Evolutionary conservation across 2,888 invertebrate species (phyloP).

Genomic region (Empis livida): DNA sequence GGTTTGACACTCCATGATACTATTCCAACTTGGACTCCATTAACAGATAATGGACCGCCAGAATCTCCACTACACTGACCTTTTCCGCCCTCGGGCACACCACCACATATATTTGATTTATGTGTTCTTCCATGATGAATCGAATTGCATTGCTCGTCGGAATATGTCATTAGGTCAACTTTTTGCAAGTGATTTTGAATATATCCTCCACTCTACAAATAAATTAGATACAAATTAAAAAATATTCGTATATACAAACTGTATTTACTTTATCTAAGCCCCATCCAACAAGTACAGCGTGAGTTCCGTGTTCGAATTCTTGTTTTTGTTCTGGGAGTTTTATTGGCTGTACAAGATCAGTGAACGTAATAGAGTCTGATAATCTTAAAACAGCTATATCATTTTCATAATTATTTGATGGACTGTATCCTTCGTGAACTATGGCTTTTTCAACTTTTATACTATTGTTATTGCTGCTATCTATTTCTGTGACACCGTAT

Average conservation of each 20-base stretch:
- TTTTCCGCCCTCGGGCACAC: slow-evolving; percentile 34
- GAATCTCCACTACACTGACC: slow-evolving; percentile 38
- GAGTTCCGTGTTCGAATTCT: slow-evolving; percentile 13
- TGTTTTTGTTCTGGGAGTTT: slow-evolving; percentile 18
- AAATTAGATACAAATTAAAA: background rate
- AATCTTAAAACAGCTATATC: slow-evolving; percentile 35
- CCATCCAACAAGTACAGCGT: slow-evolving; percentile 28
- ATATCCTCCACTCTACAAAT: slow-evolving; percentile 26
- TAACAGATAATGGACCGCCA: slow-evolving; percentile 34
- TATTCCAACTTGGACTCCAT: slow-evolving; percentile 32
- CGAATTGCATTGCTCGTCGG: slow-evolving; percentile 29
- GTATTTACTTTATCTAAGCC: slow-evolving; percentile 23
- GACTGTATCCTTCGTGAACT: slow-evolving; percentile 27
- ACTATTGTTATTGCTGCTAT: slow-evolving; percentile 18
- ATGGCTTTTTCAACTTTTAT: slow-evolving; percentile 21
- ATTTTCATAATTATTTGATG: slow-evolving; percentile 22
- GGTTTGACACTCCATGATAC: slow-evolving; percentile 39
- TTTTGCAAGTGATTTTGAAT: slow-evolving; percentile 29
- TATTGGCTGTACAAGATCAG: slow-evolving; percentile 20
- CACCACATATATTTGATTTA: slow-evolving; percentile 35
- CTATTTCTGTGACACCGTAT: slow-evolving; percentile 20
- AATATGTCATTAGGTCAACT: slow-evolving; percentile 29
- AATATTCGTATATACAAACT: background rate
- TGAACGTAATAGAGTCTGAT: slow-evolving; percentile 18
- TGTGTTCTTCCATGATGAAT: slow-evolving; percentile 24